Conservation (phyloP, 2,888 invertebrate genomes). For the Tineola bisselliella region DNA sequence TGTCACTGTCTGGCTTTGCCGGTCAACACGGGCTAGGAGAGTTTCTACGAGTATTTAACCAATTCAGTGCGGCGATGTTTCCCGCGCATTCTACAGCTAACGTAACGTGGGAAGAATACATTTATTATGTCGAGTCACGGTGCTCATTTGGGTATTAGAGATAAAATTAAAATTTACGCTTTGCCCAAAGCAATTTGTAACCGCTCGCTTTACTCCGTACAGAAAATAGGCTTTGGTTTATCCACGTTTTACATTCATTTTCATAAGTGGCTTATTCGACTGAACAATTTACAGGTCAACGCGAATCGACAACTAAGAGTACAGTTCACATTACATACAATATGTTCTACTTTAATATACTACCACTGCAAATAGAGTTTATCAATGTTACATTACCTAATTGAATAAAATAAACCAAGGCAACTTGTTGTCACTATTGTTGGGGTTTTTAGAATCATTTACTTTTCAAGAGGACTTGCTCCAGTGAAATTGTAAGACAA, state of each 20-base stretch:
- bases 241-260: slow-evolving; percentile 61
- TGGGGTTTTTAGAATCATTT: neutral
- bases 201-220: slow-evolving; percentile 61
- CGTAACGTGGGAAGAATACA: slow-evolving; percentile 61
- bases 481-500: slow-evolving; percentile 46
- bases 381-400: too few relatives aligned
- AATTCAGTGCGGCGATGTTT: neutral
- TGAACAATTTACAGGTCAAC: slow-evolving; percentile 13
- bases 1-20: too few relatives aligned
- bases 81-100: neutral
- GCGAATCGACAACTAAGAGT: slow-evolving; percentile 1
- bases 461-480: neutral
- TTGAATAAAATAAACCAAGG: too few relatives aligned
- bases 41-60: neutral
- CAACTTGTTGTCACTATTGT: too few relatives aligned
- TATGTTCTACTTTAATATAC: neutral
- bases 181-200: slow-evolving; percentile 68
- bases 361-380: neutral
- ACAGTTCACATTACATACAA: neutral
- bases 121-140: slow-evolving; percentile 66
- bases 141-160: slow-evolving; percentile 67
- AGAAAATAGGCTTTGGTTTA: slow-evolving; percentile 67
- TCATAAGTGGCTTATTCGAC: slow-evolving; percentile 60
- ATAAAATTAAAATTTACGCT: slow-evolving; percentile 69
- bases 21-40: neutral